Evolutionary conservation across 2,113 vertebrate species (phyloP), one percentile per base, ranked within the genome.

Genomic region (Zosterops lateralis): DNA sequence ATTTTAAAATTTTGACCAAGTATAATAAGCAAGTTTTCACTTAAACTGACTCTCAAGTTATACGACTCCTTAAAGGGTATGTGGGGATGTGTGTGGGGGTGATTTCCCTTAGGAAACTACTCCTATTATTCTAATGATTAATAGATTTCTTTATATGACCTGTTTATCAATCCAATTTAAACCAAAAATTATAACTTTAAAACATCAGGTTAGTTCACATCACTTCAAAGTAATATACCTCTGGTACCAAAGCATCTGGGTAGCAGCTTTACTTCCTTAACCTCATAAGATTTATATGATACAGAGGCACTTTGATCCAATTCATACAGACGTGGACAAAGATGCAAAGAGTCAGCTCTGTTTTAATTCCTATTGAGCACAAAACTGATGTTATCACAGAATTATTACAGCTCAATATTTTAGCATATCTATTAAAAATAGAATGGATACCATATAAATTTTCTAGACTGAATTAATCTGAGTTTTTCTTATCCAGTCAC

Each of bases 41-140:
- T 73, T 91, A 32, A 61, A 81, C 10, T 44, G 32, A 88, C 6
- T 54, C 17, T 64, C 38, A 80, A 65, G 24, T 66, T 42, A 83
- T 7, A 58, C 5, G 14, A 57, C 7, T 76, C 28, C 58, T 71
- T 44, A 58, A 12, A 2, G 17, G 2, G 3, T 17, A 6, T 29
- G 31, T 10, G 32, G 21, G 8, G 8, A 22, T 7, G 3, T 17
- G 7, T 26, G 11, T 4, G 25, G 16, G 4, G 4, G 7, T 36
- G 16, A 26, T 42, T 75, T 72, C 5, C 44, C 14, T 16, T 54
- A 44, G 25, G 26, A 71, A 83, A 83, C 8, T 36, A 34, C 13
- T 78, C 25, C 17, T 38, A 25, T 47, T 70, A 50, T 68, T 80
- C 21, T 60, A 68, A 50, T 60, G 14, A 73, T 77, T 60, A 80